Evolutionary conservation across 2,797 vertebrate species (phyloP).

Genomic region (Enteromius trimaculatus): DNA sequence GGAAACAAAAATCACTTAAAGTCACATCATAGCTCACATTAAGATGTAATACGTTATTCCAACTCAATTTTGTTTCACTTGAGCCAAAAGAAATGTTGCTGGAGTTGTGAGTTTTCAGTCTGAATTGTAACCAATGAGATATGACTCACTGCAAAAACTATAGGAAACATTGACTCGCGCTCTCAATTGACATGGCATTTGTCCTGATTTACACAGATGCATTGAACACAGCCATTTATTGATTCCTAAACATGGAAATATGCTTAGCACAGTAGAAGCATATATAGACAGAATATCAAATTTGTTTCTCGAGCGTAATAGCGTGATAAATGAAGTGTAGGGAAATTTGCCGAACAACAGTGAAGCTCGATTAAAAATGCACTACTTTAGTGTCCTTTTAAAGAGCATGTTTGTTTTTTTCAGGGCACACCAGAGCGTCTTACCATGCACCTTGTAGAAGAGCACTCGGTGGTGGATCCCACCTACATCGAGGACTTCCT

Average conservation of each 20-base stretch:
- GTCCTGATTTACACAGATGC: conserved; percentile 28
- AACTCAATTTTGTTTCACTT: not conserved
- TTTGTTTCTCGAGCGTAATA: not conserved
- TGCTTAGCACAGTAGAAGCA: conserved; percentile 24
- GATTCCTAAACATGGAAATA: conserved; percentile 43
- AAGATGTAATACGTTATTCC: not conserved
- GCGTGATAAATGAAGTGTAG: not conserved
- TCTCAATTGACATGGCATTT: conserved; percentile 29
- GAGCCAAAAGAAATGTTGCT: not conserved
- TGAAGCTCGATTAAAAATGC: conserved; percentile 2
- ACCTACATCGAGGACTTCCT: conserved; percentile 99
- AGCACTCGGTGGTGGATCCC: conserved; percentile 97
- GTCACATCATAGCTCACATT: not conserved
- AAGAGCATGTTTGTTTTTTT: not conserved
- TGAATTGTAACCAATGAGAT: not conserved
- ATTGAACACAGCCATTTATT: conserved; percentile 20
- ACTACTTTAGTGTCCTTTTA: not conserved
- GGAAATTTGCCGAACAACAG: conserved; percentile 7
- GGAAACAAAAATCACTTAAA: no score
- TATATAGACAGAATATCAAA: conserved; percentile 1
- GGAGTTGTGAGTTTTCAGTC: not conserved
- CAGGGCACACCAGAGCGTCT: conserved; percentile 96
- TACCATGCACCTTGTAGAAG: conserved; percentile 98
- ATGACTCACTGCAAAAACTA: not conserved
- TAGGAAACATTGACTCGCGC: not conserved